phyloP scores from a whole-genome alignment of 2,797 vertebrate genomes.

The Danio tinwini region DNA sequence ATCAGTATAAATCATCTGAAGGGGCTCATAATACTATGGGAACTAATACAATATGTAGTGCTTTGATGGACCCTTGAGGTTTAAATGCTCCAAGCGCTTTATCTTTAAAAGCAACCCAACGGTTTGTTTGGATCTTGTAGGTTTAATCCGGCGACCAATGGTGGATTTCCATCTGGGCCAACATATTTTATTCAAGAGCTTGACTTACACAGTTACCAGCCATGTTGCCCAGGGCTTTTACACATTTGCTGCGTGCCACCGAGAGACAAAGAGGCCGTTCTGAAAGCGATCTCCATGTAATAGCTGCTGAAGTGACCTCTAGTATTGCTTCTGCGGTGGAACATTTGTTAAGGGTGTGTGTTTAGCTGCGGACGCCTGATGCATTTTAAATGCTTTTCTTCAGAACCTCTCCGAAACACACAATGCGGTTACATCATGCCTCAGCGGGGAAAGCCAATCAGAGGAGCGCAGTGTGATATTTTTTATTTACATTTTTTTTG shows the following conservation, averaged over 20 bases:
- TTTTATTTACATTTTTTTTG: no score
- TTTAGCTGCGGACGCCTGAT: slow-evolving; percentile 19
- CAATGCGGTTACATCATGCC: slow-evolving; percentile 32
- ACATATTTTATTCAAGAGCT: slow-evolving; percentile 82
- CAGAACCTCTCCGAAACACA: neutral
- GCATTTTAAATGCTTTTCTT: slow-evolving; percentile 26
- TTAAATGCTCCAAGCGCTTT: slow-evolving; percentile 1
- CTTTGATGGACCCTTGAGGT: neutral
- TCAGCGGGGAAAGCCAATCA: slow-evolving; percentile 36
- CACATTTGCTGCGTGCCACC: slow-evolving; percentile 71
- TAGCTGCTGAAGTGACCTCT: slow-evolving; percentile 69
- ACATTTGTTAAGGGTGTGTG: slow-evolving; percentile 6
- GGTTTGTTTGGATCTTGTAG: slow-evolving; percentile 58
- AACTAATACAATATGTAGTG: neutral
- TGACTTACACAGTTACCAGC: slow-evolving; percentile 79
- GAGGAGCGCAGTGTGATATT: slow-evolving; percentile 8
- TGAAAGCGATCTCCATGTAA: slow-evolving; percentile 76
- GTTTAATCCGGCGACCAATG: slow-evolving; percentile 79
- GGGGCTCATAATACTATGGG: neutral
- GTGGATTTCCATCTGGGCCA: slow-evolving; percentile 79
- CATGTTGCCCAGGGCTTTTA: slow-evolving; percentile 67
- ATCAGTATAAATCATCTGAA: neutral
- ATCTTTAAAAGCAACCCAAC: slow-evolving; percentile 24
- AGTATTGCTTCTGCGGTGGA: neutral
- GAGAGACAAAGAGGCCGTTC: slow-evolving; percentile 71